Evolutionary conservation across 2,797 vertebrate genomes (phyloP), one percentile per base, ranked within the genome.

Genomic region (Lemur catta): DNA sequence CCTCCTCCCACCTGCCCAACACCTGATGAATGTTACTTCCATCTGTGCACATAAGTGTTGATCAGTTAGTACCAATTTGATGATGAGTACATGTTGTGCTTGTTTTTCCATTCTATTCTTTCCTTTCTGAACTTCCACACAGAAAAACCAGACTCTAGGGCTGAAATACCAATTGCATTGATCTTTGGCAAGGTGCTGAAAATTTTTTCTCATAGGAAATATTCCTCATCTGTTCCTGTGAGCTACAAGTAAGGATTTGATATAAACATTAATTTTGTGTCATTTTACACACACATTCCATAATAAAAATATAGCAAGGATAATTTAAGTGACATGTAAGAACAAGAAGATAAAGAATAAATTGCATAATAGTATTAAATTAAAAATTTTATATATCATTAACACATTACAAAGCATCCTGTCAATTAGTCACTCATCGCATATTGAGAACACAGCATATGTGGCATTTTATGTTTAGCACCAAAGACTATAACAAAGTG

Each of bases 121-220:
- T 87, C 17, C 33, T 94, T 30, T 43, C 15, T 78, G 26, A 89
- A 90, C 33, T 43, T 86, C 11, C 43, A 38, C 61, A 86, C 12
- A 48, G n/a, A 76, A 91, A 78, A 94, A 43, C 0, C 14, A 79
- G 74, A 89, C 41, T 57, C 7, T 84, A 65, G 38, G 57, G 95
- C 46, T 67, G 4, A 95, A 94, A 94, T 93, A 43, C 57, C 48
- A 88, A 14, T 38, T 61, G 28, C 81, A 84, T 93, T 84, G 41
- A 76, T 82, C 14, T 55, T 67, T 65, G n/a, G 17, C 72, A 78
- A 17, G 17, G 24, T 72, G 28, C 33, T 86, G 15, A 82, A 90
- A 71, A 15, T 30, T 38, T 43, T 84, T 94, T 80, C 46, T 69
- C 30, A 26, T 50, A 24, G n/a, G 26, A 82, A 90, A 82, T 85